Percentiles rank a stretch among this genome's conserved stretches.
These are phyloP conservation scores for Mesocricetus auratus DNA, from an alignment of 2,113 vertebrate species.

Conservation along the genomic window DNA sequence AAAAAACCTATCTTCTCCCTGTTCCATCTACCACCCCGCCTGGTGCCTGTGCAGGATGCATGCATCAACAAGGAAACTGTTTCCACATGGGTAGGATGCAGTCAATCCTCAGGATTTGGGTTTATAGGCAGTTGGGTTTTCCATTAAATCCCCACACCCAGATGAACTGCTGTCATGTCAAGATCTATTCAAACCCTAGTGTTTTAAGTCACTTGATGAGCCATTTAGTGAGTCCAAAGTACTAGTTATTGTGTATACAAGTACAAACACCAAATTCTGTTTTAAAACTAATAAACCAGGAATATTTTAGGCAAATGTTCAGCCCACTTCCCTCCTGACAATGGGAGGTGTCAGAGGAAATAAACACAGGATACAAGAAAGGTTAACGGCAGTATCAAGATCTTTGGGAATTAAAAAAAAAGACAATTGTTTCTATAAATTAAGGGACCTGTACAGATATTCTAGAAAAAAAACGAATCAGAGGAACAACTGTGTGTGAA, in stretches of 20 bases:
- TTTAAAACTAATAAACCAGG: neutral
- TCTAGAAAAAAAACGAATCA: neutral
- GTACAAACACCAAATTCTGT: neutral
- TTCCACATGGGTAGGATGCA: neutral
- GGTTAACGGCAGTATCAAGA: neutral
- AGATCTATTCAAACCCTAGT: neutral
- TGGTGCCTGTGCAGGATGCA: neutral
- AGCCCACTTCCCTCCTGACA: neutral
- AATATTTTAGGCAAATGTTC: neutral
- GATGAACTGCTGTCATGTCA: neutral
- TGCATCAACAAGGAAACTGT: neutral
- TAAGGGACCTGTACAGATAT: neutral
- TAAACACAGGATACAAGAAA: neutral
- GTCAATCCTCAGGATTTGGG: too few species aligned
- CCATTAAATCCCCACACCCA: neutral
- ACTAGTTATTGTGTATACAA: neutral
- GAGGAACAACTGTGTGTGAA: neutral
- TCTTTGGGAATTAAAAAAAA: neutral
- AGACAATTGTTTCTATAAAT: neutral
- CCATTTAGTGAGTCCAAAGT: neutral
- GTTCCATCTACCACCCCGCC: neutral
- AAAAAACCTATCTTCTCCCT: neutral
- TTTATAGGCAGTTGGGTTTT: neutral
- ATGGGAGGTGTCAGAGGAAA: neutral
- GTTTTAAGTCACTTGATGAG: conserved; percentile 29